A percentile compares a stretch with the other conserved stretches of the same genome.
phyloP scores from a whole-genome alignment of 2,888 invertebrate species.

The Thereva nobilitata region DNA sequence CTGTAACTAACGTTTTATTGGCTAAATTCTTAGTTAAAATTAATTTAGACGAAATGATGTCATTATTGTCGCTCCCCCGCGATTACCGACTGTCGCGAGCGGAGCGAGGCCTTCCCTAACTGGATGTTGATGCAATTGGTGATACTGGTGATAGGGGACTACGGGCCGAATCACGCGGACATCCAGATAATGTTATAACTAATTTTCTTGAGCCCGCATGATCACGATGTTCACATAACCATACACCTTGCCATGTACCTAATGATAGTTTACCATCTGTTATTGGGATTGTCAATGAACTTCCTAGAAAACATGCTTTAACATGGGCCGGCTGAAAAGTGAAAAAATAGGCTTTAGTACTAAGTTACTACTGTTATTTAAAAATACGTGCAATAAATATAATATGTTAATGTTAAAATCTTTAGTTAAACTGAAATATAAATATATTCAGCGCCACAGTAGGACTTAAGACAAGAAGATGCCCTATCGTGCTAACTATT shows the following conservation, averaged over 20 bases:
- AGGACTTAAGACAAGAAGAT: too few species aligned
- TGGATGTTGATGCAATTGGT: slow-evolving; percentile 87
- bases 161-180: slow-evolving; percentile 82
- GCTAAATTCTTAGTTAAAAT: slow-evolving; percentile 59
- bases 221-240: slow-evolving; percentile 97
- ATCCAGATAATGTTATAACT: slow-evolving; percentile 88
- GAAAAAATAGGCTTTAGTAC: slow-evolving; percentile 39
- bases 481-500: too few species aligned
- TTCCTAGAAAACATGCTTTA: slow-evolving; percentile 95
- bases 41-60: slow-evolving; percentile 58
- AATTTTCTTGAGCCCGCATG: slow-evolving; percentile 90
- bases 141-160: slow-evolving; percentile 85
- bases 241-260: slow-evolving; percentile 97
- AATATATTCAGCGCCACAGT: too few species aligned
- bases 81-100: slow-evolving; percentile 61
- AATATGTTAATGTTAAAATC: background rate
- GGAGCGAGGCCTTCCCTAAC: slow-evolving; percentile 78
- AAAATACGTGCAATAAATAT: background rate
- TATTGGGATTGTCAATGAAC: slow-evolving; percentile 93
- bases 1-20: slow-evolving; percentile 54
- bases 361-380: too few species aligned
- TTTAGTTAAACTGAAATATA: too few species aligned
- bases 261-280: slow-evolving; percentile 93
- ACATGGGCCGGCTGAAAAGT: slow-evolving; percentile 88
- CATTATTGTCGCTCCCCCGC: slow-evolving; percentile 61